Evolutionary conservation across 2,797 vertebrate species (phyloP).

Genomic region (Pseudopleuronectes americanus): DNA sequence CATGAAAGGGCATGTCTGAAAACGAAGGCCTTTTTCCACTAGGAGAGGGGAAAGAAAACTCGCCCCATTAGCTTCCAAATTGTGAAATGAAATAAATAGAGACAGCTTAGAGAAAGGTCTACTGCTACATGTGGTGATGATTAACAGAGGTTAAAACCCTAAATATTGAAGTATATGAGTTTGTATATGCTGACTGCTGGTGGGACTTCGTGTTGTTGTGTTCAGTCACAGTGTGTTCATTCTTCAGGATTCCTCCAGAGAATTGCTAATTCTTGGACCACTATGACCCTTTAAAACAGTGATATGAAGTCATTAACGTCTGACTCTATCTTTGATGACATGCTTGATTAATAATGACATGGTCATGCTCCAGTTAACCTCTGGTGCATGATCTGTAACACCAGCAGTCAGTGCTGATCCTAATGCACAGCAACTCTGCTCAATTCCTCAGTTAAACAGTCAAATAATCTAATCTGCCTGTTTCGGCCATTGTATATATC

Average conservation of each 20-base stretch:
- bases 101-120: slow-evolving; percentile 52
- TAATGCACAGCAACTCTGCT: slow-evolving; percentile 29
- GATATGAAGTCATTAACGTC: slow-evolving; percentile 57
- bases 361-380: slow-evolving; percentile 41
- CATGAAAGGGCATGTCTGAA: slow-evolving; percentile 66
- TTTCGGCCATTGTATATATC: slow-evolving; percentile 6
- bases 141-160: slow-evolving; percentile 61
- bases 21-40: slow-evolving; percentile 73
- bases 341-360: slow-evolving; percentile 61
- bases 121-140: slow-evolving; percentile 69
- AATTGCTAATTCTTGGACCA: slow-evolving; percentile 43
- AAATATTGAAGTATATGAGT: slow-evolving; percentile 59
- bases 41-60: slow-evolving; percentile 63
- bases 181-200: slow-evolving; percentile 39
- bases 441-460: slow-evolving; percentile 22
- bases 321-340: slow-evolving; percentile 57
- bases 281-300: slow-evolving; percentile 56
- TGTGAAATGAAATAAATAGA: slow-evolving; percentile 69
- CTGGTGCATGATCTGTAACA: slow-evolving; percentile 54
- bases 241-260: slow-evolving; percentile 35
- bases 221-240: slow-evolving; percentile 7
- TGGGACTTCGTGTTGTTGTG: slow-evolving; percentile 23
- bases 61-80: slow-evolving; percentile 66
- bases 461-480: slow-evolving; percentile 9
- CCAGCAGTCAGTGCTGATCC: slow-evolving; percentile 22